These are phyloP conservation scores for Schizopygopsis malacanthus DNA, from an alignment of 2,797 vertebrate genomes.

Conservation along the genomic window DNA sequence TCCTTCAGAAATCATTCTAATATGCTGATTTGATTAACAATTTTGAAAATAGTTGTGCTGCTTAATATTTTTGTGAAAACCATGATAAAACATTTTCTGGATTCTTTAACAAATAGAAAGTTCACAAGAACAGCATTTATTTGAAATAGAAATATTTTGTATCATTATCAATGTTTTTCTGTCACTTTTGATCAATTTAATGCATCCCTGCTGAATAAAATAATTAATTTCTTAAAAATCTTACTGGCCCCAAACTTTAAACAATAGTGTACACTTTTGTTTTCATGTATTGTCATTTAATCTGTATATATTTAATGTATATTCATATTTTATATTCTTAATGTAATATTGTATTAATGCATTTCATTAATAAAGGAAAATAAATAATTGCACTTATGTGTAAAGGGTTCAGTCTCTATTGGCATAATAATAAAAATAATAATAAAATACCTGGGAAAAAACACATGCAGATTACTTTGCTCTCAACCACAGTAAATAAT, in stretches of 20 bases:
- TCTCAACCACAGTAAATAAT: neutral
- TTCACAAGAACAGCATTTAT: neutral
- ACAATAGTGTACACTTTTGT: neutral
- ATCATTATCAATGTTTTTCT: neutral
- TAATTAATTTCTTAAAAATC: neutral
- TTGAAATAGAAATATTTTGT: neutral
- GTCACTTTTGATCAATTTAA: conserved; percentile 10
- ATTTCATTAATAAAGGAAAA: conserved; percentile 22
- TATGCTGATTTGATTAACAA: neutral
- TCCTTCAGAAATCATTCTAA: neutral
- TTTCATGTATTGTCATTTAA: neutral
- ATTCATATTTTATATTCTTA: conserved; percentile 17
- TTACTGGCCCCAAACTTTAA: conserved; percentile 5
- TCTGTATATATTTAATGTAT: neutral
- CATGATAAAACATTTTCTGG: neutral
- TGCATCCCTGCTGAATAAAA: neutral
- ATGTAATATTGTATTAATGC: conserved; percentile 7
- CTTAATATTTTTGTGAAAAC: neutral
- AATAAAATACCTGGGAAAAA: neutral
- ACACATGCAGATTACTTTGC: neutral
- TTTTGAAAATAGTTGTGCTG: neutral
- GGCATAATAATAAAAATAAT: neutral
- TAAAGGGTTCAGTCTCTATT: neutral
- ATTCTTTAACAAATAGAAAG: neutral
- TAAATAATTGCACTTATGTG: neutral